Percentiles rank a stretch among this genome's conserved stretches.
These are phyloP conservation scores for Actenoides lindsayi DNA, from an alignment of 2,113 vertebrate species.

Conservation along the genomic window DNA sequence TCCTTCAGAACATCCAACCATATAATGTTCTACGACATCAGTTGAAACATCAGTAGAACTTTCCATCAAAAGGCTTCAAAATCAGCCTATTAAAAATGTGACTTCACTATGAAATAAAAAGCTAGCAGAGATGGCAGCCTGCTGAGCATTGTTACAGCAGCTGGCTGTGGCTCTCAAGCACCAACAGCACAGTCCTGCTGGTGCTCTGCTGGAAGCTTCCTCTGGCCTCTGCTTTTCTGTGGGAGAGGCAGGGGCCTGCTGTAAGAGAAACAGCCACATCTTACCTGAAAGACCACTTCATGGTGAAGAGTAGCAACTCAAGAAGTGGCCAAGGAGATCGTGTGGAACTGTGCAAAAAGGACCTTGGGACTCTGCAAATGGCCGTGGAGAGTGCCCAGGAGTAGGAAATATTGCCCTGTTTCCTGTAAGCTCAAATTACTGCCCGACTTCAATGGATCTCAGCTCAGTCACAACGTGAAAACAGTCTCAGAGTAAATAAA, in stretches of 20 bases:
- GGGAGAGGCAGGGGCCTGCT: neutral
- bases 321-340: neutral
- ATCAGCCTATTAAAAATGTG: rapidly evolving
- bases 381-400: neutral
- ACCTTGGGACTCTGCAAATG: rapidly evolving
- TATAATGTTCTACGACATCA: rapidly evolving
- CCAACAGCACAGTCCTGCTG: neutral
- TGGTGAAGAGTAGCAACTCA: rapidly evolving
- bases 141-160: neutral
- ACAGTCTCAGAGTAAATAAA: rapidly evolving
- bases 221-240: neutral
- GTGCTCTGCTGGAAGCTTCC: neutral
- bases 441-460: neutral
- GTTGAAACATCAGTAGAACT: neutral
- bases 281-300: rapidly evolving
- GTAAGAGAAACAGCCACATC: rapidly evolving
- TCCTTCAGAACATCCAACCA: rapidly evolving
- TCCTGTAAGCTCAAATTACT: rapidly evolving
- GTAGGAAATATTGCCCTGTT: rapidly evolving
- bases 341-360: rapidly evolving
- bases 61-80: neutral
- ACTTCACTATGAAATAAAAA: no score
- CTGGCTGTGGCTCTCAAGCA: rapidly evolving
- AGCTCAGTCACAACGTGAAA: neutral
- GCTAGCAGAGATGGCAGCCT: no score